Percentiles rank a stretch among this genome's conserved stretches.
These are phyloP conservation scores for Galagoides demidoff DNA, from an alignment of 2,797 vertebrate genomes.

Conservation along the genomic window DNA sequence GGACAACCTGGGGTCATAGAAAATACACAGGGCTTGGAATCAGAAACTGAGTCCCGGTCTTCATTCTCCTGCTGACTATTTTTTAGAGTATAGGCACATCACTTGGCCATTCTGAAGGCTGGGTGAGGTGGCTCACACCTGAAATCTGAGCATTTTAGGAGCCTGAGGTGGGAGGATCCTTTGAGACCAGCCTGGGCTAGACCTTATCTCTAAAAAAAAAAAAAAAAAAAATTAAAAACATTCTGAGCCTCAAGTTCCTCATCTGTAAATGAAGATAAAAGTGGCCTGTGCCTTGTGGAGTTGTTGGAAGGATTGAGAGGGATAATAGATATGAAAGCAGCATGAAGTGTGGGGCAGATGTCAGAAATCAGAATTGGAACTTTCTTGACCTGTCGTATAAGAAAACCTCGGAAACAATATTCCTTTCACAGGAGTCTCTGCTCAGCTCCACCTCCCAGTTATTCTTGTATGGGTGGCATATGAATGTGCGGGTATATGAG, in stretches of 20 bases:
- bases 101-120: neutral
- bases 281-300: neutral
- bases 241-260: neutral
- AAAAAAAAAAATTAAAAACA: neutral
- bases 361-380: neutral
- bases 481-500: neutral
- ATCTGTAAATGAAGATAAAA: neutral
- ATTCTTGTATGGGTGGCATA: neutral
- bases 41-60: neutral
- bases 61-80: neutral
- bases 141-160: neutral
- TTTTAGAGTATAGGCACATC: neutral
- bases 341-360: neutral
- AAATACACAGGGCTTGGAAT: neutral
- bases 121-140: neutral
- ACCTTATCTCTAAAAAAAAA: neutral
- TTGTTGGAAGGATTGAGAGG: neutral
- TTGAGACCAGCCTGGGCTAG: neutral
- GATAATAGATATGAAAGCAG: neutral
- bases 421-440: neutral
- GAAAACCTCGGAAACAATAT: neutral
- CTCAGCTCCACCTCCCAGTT: neutral
- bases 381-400: neutral
- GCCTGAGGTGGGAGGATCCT: neutral
- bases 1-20: neutral